phyloP scores from a whole-genome alignment of 2,797 vertebrate species.

The Australoheros facetus region DNA sequence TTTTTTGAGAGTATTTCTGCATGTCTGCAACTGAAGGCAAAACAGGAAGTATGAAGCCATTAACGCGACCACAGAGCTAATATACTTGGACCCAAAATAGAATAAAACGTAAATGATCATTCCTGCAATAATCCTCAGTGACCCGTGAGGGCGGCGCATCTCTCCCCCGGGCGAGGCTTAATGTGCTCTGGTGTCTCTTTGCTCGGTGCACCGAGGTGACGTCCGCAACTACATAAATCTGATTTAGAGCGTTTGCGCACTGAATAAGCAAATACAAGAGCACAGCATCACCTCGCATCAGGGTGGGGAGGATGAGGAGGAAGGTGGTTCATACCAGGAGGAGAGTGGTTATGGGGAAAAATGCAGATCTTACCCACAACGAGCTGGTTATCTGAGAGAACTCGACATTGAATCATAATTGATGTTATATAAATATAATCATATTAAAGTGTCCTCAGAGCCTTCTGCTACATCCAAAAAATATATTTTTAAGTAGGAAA shows the following conservation, averaged over 20 bases:
- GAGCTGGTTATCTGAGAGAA: not conserved
- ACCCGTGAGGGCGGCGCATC: constrained; percentile 55
- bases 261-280: constrained; percentile 66
- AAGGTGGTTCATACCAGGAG: constrained; percentile 32
- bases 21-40: constrained; percentile 34
- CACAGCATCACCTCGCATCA: constrained; percentile 64
- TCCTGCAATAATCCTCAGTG: constrained; percentile 66
- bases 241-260: constrained; percentile 64
- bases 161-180: constrained; percentile 54
- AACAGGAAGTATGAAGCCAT: constrained; percentile 54
- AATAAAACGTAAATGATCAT: constrained; percentile 70
- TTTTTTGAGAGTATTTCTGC: not conserved
- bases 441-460: not conserved
- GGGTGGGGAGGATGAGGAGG: constrained; percentile 33
- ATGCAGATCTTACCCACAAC: not conserved
- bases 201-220: constrained; percentile 67
- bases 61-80: constrained; percentile 48
- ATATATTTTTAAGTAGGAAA: not conserved
- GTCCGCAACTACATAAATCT: constrained; percentile 68
- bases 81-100: constrained; percentile 56
- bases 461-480: not conserved
- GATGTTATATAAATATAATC: not conserved
- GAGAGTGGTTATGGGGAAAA: not conserved
- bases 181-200: constrained; percentile 65
- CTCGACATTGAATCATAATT: not conserved